Evolutionary conservation across 2,113 vertebrate species (phyloP).

Genomic region (Phalacrocorax brasilianus): DNA sequence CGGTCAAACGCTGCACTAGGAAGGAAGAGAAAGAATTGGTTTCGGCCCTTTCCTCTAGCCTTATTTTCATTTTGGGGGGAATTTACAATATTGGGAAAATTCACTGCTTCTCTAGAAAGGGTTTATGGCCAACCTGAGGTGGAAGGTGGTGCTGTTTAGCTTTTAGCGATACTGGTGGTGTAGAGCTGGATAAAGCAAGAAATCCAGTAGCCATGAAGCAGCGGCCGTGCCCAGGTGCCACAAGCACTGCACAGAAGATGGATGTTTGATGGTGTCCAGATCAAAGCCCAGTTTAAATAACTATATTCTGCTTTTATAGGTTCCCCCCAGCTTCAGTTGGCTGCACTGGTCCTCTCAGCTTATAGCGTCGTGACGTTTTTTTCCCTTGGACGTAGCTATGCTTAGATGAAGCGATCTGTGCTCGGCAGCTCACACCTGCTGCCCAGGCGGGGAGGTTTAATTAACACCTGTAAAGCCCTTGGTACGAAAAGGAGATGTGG

Average conservation of each 20-base stretch:
- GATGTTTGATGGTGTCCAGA: background rate
- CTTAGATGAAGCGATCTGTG: background rate
- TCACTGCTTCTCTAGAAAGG: background rate
- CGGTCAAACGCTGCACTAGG: rapidly evolving
- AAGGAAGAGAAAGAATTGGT: background rate
- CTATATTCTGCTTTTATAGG: background rate
- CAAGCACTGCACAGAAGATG: background rate
- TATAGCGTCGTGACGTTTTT: background rate
- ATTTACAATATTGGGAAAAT: background rate
- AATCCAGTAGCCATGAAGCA: background rate
- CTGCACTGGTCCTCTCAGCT: background rate
- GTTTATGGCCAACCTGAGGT: background rate
- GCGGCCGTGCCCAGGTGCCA: background rate
- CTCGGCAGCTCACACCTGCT: background rate
- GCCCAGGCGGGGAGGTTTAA: background rate
- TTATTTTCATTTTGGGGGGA: background rate
- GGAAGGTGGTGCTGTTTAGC: background rate
- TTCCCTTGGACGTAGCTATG: background rate
- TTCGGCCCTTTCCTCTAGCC: background rate
- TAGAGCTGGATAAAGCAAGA: background rate
- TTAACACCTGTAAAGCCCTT: background rate
- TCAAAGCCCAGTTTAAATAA: background rate
- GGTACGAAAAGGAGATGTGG: background rate
- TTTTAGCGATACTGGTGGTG: background rate
- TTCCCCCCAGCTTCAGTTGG: background rate